Evolutionary conservation across 2,113 vertebrate species (phyloP).

Genomic region (Limanda limanda): DNA sequence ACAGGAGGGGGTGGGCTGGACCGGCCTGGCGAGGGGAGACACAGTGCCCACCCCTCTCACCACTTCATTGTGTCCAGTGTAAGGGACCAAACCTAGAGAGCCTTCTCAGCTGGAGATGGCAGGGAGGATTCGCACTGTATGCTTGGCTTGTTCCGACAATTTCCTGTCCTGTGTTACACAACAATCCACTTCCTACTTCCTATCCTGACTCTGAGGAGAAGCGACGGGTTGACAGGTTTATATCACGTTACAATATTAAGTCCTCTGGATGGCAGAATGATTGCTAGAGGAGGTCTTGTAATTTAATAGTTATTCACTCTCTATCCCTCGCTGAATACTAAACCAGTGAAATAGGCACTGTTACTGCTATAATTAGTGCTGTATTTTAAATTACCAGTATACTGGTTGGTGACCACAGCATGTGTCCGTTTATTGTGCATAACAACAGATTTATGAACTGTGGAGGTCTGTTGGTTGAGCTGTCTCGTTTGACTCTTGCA

Average conservation of each 20-base stretch:
- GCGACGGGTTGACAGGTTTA: conserved; percentile 33
- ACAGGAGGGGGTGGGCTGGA: conserved; percentile 70
- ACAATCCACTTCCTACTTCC: conserved; percentile 74
- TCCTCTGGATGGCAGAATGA: conserved; percentile 11
- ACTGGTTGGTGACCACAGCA: conserved; percentile 12
- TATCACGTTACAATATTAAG: conserved; percentile 35
- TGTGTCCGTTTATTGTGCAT: background rate
- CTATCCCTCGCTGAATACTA: background rate
- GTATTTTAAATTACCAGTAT: background rate
- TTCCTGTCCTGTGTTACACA: conserved; percentile 65
- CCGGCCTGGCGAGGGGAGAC: conserved; percentile 40
- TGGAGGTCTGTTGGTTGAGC: background rate
- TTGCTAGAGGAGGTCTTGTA: background rate
- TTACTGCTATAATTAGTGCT: background rate
- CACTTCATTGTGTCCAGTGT: conserved; percentile 75
- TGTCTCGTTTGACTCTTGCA: conserved; percentile 7
- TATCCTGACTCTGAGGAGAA: conserved; percentile 56
- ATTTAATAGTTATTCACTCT: conserved; percentile 32
- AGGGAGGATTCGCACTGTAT: conserved; percentile 71
- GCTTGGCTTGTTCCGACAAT: conserved; percentile 73
- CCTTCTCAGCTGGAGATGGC: conserved; percentile 75
- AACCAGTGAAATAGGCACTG: too few relatives aligned
- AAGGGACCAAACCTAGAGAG: conserved; percentile 66
- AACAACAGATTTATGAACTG: background rate
- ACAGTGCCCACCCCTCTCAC: conserved; percentile 68